A percentile compares a stretch with the other conserved stretches of the same genome.
Evolutionary conservation across 2,113 vertebrate genomes (phyloP).

Genomic region (Falco punctatus): DNA sequence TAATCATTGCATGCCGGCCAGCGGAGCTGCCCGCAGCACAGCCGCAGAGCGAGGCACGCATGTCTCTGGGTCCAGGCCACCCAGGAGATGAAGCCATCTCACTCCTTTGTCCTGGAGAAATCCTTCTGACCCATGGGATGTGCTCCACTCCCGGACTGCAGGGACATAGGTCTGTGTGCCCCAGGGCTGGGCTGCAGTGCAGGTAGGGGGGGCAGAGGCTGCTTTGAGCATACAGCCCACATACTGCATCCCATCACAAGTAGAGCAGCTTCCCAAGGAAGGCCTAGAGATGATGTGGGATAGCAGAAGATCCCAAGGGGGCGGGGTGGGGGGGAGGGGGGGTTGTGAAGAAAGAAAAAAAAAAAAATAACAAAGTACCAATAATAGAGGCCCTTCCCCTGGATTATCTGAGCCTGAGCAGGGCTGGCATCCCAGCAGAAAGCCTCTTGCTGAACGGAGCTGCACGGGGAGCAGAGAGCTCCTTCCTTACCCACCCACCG

Average conservation of each 20-base stretch:
- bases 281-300: neutral
- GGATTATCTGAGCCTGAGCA: neutral
- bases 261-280: neutral
- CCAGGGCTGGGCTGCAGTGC: neutral
- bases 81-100: neutral
- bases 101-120: neutral
- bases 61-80: neutral
- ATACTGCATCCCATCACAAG: neutral
- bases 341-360: too few relatives aligned
- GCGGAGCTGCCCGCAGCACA: neutral
- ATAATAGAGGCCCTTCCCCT: neutral
- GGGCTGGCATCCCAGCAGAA: neutral
- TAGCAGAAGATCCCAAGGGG: neutral
- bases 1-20: neutral
- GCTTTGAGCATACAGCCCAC: neutral
- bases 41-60: neutral
- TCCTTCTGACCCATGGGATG: rapidly evolving
- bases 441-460: neutral
- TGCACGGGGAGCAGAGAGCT: neutral
- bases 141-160: neutral
- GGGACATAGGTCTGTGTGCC: rapidly evolving
- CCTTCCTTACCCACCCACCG: conserved; percentile 1
- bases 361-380: neutral
- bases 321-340: too few relatives aligned
- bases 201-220: neutral